phyloP scores from a whole-genome alignment of 2,888 invertebrate species.

The Diplolepis rosae region DNA sequence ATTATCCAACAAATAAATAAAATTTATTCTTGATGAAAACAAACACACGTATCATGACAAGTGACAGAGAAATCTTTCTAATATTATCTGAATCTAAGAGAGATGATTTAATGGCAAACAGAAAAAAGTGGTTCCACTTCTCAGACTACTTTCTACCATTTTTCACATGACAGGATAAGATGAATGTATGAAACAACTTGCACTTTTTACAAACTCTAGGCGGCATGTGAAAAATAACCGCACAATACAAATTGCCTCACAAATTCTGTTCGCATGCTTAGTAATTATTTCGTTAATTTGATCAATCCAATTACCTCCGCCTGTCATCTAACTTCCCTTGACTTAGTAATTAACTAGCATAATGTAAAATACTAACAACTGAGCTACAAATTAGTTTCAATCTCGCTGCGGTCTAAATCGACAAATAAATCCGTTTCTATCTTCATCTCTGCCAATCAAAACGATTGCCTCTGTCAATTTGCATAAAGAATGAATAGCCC shows the following conservation, averaged over 20 bases:
- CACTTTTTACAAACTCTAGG: constrained; percentile 7
- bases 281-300: constrained; percentile 21
- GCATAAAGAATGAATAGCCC: neutral
- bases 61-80: neutral
- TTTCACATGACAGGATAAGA: constrained; percentile 11
- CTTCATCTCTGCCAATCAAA: neutral
- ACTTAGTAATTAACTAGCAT: neutral
- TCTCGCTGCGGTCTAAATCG: neutral
- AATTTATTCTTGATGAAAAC: no score
- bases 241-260: constrained; percentile 19
- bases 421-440: neutral
- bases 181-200: constrained; percentile 20
- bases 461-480: neutral
- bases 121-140: constrained; percentile 9
- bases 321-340: neutral
- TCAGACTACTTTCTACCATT: constrained; percentile 9
- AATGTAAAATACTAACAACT: neutral
- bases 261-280: neutral
- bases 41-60: no score
- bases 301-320: constrained; percentile 5
- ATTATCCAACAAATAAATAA: no score
- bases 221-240: constrained; percentile 11
- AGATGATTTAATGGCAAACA: neutral
- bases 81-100: neutral
- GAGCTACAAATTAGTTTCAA: neutral